Evolutionary conservation across 2,888 invertebrate genomes (phyloP), one percentile per base, ranked within the genome.

Genomic region (Lithophane semibrunnea): DNA sequence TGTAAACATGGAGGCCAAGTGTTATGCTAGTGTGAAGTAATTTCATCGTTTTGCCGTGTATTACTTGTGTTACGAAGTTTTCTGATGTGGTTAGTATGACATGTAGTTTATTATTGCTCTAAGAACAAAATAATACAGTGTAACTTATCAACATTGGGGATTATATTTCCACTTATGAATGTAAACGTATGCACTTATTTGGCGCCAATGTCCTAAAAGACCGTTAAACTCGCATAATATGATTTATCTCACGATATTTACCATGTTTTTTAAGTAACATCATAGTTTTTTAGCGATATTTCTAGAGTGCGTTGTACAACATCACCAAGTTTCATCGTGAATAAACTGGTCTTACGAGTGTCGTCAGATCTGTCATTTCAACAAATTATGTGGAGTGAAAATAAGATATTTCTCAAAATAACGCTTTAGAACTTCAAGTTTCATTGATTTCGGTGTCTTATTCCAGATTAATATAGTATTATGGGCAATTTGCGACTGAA

Each of bases 1-100:
- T 96, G 96, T 96, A 96, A 96, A 96, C 96, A 96, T 96, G 96
- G 96, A 94, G 95, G 96, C 94, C 92, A 93, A 94, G 94, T 94
- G 93, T 93, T 93, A 90, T 92, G 91, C 89, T 91, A 90, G 89
- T 91, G 92, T 93, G 88, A 92, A 93, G 88, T 92, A 91, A 91
- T 90, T 90, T 92, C 88, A 84, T 88, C 84, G 84, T 87, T 88
- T 88, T 87, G 83, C 82, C 84, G 89, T 86, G 79, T 86, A 77
- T 84, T 87, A 87, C 75, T 83, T 85, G 88, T 85, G 82, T 86
- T 84, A 82, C 85, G 82, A 75, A 88, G 85, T 85, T 88, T 87
- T 89, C 87, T 77, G 77, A 89, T 89, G 88, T 91, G 94, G 92
- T 94, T 92, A 91, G 92, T 94, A 89, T 82, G 63, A 73, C 80